Conservation (phyloP, 2,888 invertebrate species). For the Miltochrista miniata region DNA sequence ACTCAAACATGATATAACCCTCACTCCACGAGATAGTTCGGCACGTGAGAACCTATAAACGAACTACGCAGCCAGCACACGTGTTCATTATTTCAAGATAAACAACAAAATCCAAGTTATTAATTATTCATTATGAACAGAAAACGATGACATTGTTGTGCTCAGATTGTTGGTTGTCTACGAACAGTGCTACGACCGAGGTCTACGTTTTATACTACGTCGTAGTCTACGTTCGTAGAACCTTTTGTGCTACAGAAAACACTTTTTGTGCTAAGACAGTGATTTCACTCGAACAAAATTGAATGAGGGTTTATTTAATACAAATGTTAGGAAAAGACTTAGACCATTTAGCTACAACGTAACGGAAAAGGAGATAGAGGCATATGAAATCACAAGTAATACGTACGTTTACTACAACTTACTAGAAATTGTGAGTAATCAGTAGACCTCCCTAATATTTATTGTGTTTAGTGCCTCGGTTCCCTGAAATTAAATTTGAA, state of each 20-base stretch:
- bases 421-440: too few relatives aligned
- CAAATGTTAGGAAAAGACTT: too few relatives aligned
- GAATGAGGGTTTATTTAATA: too few relatives aligned
- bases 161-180: slow-evolving; percentile 7
- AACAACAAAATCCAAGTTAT: background rate
- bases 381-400: too few relatives aligned
- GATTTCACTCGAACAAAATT: too few relatives aligned
- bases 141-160: slow-evolving; percentile 7
- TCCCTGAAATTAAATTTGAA: too few relatives aligned
- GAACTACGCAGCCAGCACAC: background rate
- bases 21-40: background rate
- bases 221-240: slow-evolving; percentile 13
- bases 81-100: slow-evolving; percentile 4
- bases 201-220: slow-evolving; percentile 27
- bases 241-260: slow-evolving; percentile 1
- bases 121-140: background rate
- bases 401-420: too few relatives aligned
- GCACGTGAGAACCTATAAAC: slow-evolving; percentile 5
- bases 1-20: slow-evolving; percentile 3
- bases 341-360: too few relatives aligned
- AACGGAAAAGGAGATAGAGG: too few relatives aligned
- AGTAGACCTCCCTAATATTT: too few relatives aligned
- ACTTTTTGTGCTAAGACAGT: background rate
- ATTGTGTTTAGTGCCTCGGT: too few relatives aligned
- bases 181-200: slow-evolving; percentile 20